Evolutionary conservation across 2,113 vertebrate genomes (phyloP), one percentile per base, ranked within the genome.

Genomic region (Suricata suricatta): DNA sequence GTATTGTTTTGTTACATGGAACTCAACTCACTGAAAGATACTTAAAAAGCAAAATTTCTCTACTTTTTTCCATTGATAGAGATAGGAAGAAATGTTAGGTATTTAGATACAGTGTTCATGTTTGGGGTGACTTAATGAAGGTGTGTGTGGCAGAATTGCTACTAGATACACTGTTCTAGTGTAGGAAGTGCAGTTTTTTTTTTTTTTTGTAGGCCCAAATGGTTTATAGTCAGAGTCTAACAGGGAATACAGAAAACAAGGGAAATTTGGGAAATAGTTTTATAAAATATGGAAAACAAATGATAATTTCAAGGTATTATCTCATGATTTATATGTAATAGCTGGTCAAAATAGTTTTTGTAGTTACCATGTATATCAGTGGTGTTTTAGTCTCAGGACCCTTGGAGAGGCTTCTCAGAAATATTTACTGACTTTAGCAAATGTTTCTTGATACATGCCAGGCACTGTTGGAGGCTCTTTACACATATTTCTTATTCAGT

Each of bases 1-100:
- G 98, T 98, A 98, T 98, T 99, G 87, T 98, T 97, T 93, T 95
- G 88, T 97, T 95, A 91, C 88, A 90, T 96, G 97, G 93, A 85
- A 90, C 69, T 96, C 16, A 60, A 41, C 60, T 96, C 33, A 12
- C 74, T 81, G 66, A 96, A 94, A 96, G 93, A 89, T 86, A 83
- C 71, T 63, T 88, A 4, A 68, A 68, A 38, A 88, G 38, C 19
- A 68, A 33, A 50, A 25, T 29, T 68, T 66, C 27, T 69, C 52
- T 16, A 76, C 11, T 54, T 92, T 96, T 92, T 82, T 82, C 57
- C 63, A 31, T 38, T 82, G 29, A 2, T 76, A 74, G 79, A 31
- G 72, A 29, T 93, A 84, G 84, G 83, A 92, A 85, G 52, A 74
- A 88, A 66, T 50, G 63, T 76, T 89, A 47, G 93, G 21, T 72